Evolutionary conservation across 2,888 invertebrate species (phyloP).

Genomic region (Augiades crinisus): DNA sequence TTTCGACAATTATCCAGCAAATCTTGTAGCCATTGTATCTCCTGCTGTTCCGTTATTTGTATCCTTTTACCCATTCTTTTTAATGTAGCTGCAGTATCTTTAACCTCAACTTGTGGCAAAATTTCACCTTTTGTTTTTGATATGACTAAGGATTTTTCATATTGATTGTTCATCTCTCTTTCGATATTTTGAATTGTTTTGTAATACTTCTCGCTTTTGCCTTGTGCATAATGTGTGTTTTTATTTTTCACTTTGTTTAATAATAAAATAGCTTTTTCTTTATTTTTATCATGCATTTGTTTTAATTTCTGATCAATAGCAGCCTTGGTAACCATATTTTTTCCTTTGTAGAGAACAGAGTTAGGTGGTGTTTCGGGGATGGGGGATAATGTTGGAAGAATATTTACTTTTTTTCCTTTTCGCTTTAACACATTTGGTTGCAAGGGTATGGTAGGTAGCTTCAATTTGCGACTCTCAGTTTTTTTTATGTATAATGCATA

Average conservation of each 20-base stretch:
- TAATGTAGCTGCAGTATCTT: conserved; percentile 73
- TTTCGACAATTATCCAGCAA: conserved; percentile 69
- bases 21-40: conserved; percentile 75
- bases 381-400: conserved; percentile 19
- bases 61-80: conserved; percentile 76
- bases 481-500: conserved; percentile 59
- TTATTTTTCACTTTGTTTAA: conserved; percentile 55
- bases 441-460: conserved; percentile 56
- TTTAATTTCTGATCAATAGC: conserved; percentile 61
- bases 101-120: conserved; percentile 46
- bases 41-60: conserved; percentile 65
- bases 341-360: conserved; percentile 43
- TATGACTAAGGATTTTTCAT: conserved; percentile 40
- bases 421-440: conserved; percentile 58
- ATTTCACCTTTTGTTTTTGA: conserved; percentile 34
- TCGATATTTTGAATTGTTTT: conserved; percentile 46
- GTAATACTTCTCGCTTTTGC: conserved; percentile 49
- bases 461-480: conserved; percentile 51
- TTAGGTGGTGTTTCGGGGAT: conserved; percentile 53
- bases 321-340: conserved; percentile 60
- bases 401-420: conserved; percentile 41
- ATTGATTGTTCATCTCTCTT: conserved; percentile 47
- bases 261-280: conserved; percentile 52
- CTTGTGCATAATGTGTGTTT: conserved; percentile 50
- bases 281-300: conserved; percentile 56